phyloP scores from a whole-genome alignment of 2,113 vertebrate species.

The Siphamia tubifer region DNA sequence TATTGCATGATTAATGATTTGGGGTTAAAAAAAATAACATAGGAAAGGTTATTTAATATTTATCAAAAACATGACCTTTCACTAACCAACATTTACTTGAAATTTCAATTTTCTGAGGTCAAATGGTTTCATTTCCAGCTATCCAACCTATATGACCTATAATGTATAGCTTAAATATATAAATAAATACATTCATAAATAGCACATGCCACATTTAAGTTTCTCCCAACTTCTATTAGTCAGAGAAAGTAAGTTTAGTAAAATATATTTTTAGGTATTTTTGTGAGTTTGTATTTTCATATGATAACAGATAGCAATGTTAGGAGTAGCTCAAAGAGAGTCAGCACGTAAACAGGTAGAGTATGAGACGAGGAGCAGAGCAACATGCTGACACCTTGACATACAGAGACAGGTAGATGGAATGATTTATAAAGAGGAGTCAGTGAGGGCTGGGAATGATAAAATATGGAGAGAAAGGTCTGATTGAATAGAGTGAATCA shows the following conservation, averaged over 20 bases:
- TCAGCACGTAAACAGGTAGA: background rate
- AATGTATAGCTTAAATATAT: too few relatives aligned
- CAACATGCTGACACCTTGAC: slow-evolving; percentile 25
- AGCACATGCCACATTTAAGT: too few relatives aligned
- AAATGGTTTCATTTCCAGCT: too few relatives aligned
- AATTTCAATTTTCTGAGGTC: too few relatives aligned
- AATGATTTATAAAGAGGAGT: slow-evolving; percentile 47
- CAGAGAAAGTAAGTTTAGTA: background rate
- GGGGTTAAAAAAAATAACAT: too few relatives aligned
- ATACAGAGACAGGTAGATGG: slow-evolving; percentile 11
- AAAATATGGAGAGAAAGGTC: slow-evolving; percentile 38
- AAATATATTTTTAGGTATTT: background rate
- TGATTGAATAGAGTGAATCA: slow-evolving; percentile 60
- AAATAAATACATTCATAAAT: too few relatives aligned
- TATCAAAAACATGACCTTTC: too few relatives aligned
- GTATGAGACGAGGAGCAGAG: background rate
- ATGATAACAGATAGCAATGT: background rate
- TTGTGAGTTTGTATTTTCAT: background rate
- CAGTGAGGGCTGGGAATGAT: slow-evolving; percentile 11
- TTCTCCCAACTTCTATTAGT: background rate
- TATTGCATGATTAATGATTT: too few relatives aligned
- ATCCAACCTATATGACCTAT: too few relatives aligned
- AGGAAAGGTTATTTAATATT: too few relatives aligned
- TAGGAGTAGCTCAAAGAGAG: background rate
- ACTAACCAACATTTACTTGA: too few relatives aligned